phyloP scores from a whole-genome alignment of 2,113 vertebrate genomes.

The Syngnathus typhle region DNA sequence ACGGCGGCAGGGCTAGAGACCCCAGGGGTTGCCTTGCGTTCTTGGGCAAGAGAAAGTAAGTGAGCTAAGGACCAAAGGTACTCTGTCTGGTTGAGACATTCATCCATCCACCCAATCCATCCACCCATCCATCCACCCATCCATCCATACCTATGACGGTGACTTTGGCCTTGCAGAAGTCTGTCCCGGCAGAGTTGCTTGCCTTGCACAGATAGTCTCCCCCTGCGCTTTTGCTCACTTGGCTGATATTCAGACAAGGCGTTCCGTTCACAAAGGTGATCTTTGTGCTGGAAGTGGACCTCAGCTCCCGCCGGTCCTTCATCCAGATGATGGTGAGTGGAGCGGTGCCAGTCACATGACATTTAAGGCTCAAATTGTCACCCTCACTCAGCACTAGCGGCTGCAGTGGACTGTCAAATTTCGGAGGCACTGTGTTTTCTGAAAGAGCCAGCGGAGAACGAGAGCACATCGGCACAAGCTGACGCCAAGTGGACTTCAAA shows the following conservation, averaged over 20 bases:
- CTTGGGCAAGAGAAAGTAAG: slow-evolving; percentile 72
- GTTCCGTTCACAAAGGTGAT: slow-evolving; percentile 79
- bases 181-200: slow-evolving; percentile 80
- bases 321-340: slow-evolving; percentile 89
- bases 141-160: slow-evolving; percentile 78
- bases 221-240: slow-evolving; percentile 73
- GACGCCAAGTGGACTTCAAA: not conserved
- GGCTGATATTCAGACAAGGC: slow-evolving; percentile 77
- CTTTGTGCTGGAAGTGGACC: slow-evolving; percentile 74
- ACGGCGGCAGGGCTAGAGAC: slow-evolving; percentile 12
- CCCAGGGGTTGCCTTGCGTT: slow-evolving; percentile 20
- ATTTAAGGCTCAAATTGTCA: slow-evolving; percentile 79
- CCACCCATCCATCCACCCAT: not conserved
- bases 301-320: slow-evolving; percentile 80
- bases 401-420: slow-evolving; percentile 80
- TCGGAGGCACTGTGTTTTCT: slow-evolving; percentile 81
- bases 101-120: not conserved
- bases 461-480: not conserved
- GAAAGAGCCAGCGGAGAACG: slow-evolving; percentile 10
- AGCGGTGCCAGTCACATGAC: slow-evolving; percentile 77
- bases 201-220: slow-evolving; percentile 96
- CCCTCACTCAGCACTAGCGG: slow-evolving; percentile 75
- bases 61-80: not conserved
- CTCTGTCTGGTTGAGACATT: not conserved
- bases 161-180: slow-evolving; percentile 85